phyloP scores from a whole-genome alignment of 2,888 invertebrate species.

The Agrotis clavis region DNA sequence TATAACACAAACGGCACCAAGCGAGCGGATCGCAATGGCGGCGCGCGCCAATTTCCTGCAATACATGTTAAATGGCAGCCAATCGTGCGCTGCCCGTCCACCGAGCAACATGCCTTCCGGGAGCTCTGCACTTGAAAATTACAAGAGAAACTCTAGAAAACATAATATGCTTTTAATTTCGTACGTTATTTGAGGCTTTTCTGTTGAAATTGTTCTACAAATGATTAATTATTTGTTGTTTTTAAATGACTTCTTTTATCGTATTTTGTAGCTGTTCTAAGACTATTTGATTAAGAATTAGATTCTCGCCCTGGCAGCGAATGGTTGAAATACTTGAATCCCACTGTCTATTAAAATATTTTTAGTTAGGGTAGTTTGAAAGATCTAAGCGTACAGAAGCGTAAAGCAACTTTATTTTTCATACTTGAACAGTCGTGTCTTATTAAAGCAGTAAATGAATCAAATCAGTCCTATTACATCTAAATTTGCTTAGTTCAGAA shows the following conservation, averaged over 20 bases:
- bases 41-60: constrained; percentile 81
- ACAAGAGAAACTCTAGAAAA: constrained; percentile 36
- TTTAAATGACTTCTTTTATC: neutral
- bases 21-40: constrained; percentile 71
- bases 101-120: constrained; percentile 64
- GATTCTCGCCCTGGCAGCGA: too few species aligned
- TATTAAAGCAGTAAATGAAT: too few species aligned
- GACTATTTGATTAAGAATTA: too few species aligned
- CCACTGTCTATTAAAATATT: too few species aligned
- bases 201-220: constrained; percentile 24
- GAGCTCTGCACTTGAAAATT: constrained; percentile 55
- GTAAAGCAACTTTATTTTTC: too few species aligned
- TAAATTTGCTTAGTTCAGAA: neutral
- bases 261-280: neutral
- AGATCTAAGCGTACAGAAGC: too few species aligned
- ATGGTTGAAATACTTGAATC: too few species aligned
- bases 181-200: constrained; percentile 19
- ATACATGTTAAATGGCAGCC: constrained; percentile 80
- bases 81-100: constrained; percentile 70
- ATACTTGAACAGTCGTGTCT: too few species aligned
- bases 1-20: constrained; percentile 72
- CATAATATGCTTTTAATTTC: constrained; percentile 53
- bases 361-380: too few species aligned
- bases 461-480: neutral
- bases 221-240: constrained; percentile 5